Conservation (phyloP, 2,113 vertebrate species). For the Burhinus oedicnemus region DNA sequence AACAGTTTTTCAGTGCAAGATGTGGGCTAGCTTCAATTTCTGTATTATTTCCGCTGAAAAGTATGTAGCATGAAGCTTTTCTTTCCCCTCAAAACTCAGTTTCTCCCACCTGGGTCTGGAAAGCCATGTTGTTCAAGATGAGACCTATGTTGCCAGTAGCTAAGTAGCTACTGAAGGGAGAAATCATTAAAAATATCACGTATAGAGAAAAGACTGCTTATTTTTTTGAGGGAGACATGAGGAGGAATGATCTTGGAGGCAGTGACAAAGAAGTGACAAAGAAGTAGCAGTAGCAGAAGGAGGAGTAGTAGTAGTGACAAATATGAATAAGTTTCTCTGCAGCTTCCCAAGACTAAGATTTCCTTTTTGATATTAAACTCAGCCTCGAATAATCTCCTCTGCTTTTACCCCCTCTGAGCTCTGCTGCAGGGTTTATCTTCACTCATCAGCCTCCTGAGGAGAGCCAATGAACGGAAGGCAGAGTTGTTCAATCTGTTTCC, state of each 20-base stretch:
- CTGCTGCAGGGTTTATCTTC: constrained; percentile 63
- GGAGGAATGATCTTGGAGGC: neutral
- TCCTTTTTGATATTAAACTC: neutral
- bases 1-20: neutral
- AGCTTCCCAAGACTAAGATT: neutral
- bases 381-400: neutral
- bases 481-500: constrained; percentile 70
- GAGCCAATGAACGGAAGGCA: constrained; percentile 74
- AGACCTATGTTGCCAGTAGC: neutral
- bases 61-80: neutral
- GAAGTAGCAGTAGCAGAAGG: neutral
- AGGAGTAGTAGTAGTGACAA: neutral
- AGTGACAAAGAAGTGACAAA: neutral
- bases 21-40: neutral
- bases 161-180: neutral
- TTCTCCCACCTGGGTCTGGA: neutral
- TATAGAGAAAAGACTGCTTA: neutral
- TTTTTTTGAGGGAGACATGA: neutral
- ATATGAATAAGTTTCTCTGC: neutral
- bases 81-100: neutral
- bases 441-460: constrained; percentile 52
- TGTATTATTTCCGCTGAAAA: neutral
- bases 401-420: constrained; percentile 1
- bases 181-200: neutral
- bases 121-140: neutral